These are phyloP conservation scores for Hassar affinis DNA, from an alignment of 2,113 vertebrate species.

Conservation along the genomic window DNA sequence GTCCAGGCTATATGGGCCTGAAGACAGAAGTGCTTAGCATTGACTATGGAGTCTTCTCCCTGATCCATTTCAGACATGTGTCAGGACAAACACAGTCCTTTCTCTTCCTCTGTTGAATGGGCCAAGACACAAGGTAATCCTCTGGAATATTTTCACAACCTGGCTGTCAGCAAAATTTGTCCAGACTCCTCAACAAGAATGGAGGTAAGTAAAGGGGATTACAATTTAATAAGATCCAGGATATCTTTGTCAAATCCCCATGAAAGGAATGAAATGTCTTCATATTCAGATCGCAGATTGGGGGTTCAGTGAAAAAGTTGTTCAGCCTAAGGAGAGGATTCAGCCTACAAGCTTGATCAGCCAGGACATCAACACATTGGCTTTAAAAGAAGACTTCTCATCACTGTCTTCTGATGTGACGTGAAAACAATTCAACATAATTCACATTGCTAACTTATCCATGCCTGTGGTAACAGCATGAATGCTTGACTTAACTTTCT, in stretches of 20 bases:
- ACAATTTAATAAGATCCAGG: conserved; percentile 77
- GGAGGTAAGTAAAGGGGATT: conserved; percentile 65
- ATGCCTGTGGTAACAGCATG: not conserved
- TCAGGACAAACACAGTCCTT: conserved; percentile 54
- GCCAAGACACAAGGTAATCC: conserved; percentile 49
- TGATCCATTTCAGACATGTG: conserved; percentile 64
- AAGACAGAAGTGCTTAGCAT: conserved; percentile 37
- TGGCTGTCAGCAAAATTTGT: conserved; percentile 60
- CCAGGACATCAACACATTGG: not conserved
- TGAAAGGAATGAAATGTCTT: conserved; percentile 68
- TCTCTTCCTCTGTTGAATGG: not conserved
- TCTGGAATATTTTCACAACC: conserved; percentile 55
- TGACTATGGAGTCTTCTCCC: conserved; percentile 48
- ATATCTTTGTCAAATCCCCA: conserved; percentile 75
- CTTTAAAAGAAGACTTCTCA: conserved; percentile 15
- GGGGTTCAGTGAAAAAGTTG: conserved; percentile 30
- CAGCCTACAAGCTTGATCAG: conserved; percentile 5
- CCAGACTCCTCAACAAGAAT: conserved; percentile 45
- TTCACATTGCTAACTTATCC: not conserved
- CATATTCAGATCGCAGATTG: conserved; percentile 50
- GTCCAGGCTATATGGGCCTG: not conserved
- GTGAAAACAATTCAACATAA: conserved; percentile 15
- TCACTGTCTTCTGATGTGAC: not conserved
- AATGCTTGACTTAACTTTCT: not conserved
- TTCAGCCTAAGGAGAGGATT: not conserved